These are phyloP conservation scores for Cheilosia pagana DNA, from an alignment of 2,888 invertebrate genomes.

Conservation along the genomic window DNA sequence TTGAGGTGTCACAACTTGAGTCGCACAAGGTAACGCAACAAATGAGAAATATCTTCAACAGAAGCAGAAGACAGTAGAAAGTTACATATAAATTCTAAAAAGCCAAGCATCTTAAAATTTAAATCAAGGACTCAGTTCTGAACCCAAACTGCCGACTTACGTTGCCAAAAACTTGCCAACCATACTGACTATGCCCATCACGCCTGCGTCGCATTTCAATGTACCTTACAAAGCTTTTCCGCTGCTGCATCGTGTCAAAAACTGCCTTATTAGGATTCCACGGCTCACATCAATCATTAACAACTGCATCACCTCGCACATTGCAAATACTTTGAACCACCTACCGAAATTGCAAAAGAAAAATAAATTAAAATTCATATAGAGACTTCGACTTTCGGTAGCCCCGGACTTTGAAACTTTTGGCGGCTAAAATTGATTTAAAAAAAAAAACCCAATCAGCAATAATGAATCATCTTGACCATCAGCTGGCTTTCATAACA, in stretches of 20 bases:
- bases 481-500: not conserved
- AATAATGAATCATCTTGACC: conserved; percentile 36
- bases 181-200: not conserved
- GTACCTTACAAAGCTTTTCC: not conserved
- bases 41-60: too few relatives aligned
- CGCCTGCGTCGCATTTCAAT: not conserved
- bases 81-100: too few relatives aligned
- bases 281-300: conserved; percentile 3
- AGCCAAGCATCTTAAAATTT: too few relatives aligned
- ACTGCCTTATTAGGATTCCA: conserved; percentile 19
- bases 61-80: too few relatives aligned
- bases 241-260: not conserved
- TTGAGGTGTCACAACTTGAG: too few relatives aligned
- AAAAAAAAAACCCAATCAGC: conserved; percentile 39
- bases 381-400: conserved; percentile 12
- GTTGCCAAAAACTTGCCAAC: not conserved
- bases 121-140: not conserved
- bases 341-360: not conserved
- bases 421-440: conserved; percentile 31
- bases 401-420: conserved; percentile 13
- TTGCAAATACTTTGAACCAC: not conserved
- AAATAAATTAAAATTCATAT: conserved; percentile 40
- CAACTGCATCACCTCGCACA: conserved; percentile 12
- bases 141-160: not conserved
- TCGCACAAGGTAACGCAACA: too few relatives aligned